These are phyloP conservation scores for Sialia sialis DNA, from an alignment of 2,113 vertebrate species.

Conservation along the genomic window DNA sequence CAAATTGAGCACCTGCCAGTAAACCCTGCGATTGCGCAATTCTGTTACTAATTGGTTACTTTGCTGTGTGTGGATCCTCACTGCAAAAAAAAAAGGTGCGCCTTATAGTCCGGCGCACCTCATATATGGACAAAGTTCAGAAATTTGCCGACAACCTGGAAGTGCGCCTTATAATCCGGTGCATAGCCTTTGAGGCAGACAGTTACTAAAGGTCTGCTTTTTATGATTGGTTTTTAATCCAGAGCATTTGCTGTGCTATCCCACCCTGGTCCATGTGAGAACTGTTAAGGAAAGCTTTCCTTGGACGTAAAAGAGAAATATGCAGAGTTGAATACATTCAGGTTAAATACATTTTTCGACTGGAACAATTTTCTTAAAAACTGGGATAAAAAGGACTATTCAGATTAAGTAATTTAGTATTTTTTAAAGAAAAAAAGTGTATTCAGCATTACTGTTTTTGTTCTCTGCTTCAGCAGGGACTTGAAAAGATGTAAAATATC, in stretches of 20 bases:
- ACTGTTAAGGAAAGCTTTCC: neutral
- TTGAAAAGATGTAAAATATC: neutral
- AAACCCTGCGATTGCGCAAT: too few species aligned
- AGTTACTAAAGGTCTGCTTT: neutral
- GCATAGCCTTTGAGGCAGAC: neutral
- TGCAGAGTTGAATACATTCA: neutral
- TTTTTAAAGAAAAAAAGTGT: neutral
- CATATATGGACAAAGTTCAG: too few species aligned
- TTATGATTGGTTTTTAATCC: neutral
- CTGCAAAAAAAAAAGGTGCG: too few species aligned
- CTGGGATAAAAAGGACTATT: neutral
- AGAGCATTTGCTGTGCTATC: neutral
- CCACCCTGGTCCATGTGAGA: neutral
- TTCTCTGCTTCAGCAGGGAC: neutral
- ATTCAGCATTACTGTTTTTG: neutral
- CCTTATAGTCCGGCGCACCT: too few species aligned
- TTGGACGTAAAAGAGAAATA: neutral
- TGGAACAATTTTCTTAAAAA: neutral
- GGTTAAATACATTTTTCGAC: neutral
- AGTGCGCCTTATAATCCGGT: too few species aligned
- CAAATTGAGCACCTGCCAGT: too few species aligned
- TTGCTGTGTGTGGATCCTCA: too few species aligned
- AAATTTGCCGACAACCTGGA: too few species aligned
- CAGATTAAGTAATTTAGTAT: neutral
- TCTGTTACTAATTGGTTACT: too few species aligned